Evolutionary conservation across 2,888 invertebrate species (phyloP), one percentile per base, ranked within the genome.

Genomic region (Eilema sororculum): DNA sequence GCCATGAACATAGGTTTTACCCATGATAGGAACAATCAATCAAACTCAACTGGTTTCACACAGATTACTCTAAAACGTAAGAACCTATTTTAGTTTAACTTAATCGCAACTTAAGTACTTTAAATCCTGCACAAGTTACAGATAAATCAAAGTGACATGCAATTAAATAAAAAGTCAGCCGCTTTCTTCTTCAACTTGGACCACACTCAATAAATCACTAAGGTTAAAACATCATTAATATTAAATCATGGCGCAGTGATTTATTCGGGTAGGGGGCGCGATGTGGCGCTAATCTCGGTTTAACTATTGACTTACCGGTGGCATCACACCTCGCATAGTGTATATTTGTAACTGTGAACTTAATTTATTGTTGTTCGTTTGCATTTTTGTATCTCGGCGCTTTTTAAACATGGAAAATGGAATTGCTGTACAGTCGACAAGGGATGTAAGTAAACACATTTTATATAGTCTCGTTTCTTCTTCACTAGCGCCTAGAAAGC

Each of bases 201-300:
- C 86, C 91, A 85, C 62, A 59, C 73, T 74, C 87, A 87, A 94
- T 95, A 95, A 95, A 95, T 95, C 95, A 94, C 91, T 93, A 91
- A 93, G 93, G 95, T 94, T 95, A 94, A 94, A 94, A 93, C 92
- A 91, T 93, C 95, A 95, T 95, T 95, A 95, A 95, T 95, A 95
- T 95, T 94, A 93, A 94, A 95, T 95, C 95, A 93, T 84, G 87
- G 85, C 78, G 78, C 80, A 77, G 84, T 91, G 93, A 93, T 93
- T 91, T 92, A 92, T 89, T 84, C 83, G 82, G 84, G 84, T 84
- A 87, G 90, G 91, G 89, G 78, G 81, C 84, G 85, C 84, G 80
- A 74, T 69, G 76, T 52, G 70, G 73, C 70, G 76, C 77, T 83
- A 80, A 84, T 81, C 85, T 82, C 28, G 78, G 77, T 73, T 78